A percentile compares a stretch with the other conserved stretches of the same genome.
phyloP scores from a whole-genome alignment of 1,140 invertebrate genomes.

The Ceratosolen fusciceps region DNA sequence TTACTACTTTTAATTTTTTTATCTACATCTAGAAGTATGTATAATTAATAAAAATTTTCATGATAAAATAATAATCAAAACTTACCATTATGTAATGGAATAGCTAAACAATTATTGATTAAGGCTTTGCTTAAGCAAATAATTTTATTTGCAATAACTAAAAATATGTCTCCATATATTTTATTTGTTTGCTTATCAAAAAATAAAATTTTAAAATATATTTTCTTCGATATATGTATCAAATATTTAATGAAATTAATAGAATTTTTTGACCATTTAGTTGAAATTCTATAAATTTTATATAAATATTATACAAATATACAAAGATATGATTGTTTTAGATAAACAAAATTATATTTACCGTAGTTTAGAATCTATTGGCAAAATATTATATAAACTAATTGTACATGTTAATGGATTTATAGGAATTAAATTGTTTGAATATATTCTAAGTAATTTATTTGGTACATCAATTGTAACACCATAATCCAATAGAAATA shows the following conservation, averaged over 20 bases:
- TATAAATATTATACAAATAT: constrained; percentile 8
- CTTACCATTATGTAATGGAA: constrained; percentile 55
- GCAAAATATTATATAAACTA: constrained; percentile 59
- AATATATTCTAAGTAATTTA: constrained; percentile 52
- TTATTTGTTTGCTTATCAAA: constrained; percentile 48
- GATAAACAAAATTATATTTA: constrained; percentile 28
- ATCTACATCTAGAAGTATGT: constrained; percentile 37
- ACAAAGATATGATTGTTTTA: too few relatives aligned
- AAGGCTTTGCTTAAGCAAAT: constrained; percentile 55
- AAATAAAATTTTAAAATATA: constrained; percentile 57
- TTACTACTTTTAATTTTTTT: constrained; percentile 41
- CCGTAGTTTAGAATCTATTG: constrained; percentile 47
- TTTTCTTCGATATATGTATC: constrained; percentile 49
- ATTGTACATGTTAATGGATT: constrained; percentile 55
- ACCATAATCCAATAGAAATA: constrained; percentile 63
- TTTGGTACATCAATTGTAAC: constrained; percentile 47
- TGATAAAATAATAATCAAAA: constrained; percentile 20
- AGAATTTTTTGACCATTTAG: constrained; percentile 55
- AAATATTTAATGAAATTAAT: constrained; percentile 56
- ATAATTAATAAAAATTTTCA: constrained; percentile 16
- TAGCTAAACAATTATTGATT: constrained; percentile 53
- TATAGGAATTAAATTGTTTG: constrained; percentile 45
- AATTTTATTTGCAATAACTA: constrained; percentile 54
- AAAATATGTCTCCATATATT: constrained; percentile 61
- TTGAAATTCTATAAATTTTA: constrained; percentile 45